phyloP scores from a whole-genome alignment of 1,140 invertebrate species.

The Plectrocnemia conspersa region DNA sequence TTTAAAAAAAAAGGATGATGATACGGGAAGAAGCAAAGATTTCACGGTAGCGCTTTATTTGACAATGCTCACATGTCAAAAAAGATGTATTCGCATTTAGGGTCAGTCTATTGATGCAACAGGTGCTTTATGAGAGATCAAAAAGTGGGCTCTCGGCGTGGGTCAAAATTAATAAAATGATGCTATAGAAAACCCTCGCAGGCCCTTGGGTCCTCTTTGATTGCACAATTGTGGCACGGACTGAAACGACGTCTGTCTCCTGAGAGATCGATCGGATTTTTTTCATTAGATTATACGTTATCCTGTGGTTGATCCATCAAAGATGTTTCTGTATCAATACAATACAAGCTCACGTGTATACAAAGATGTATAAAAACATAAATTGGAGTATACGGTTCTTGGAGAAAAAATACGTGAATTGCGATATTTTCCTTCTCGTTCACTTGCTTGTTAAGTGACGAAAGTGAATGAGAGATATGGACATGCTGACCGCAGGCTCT shows the following conservation, averaged over 20 bases:
- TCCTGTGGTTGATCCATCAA: constrained; percentile 9
- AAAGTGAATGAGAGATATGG: no score
- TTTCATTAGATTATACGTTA: not conserved
- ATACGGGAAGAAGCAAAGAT: no score
- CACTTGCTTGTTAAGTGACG: no score
- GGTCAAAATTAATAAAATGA: constrained; percentile 18
- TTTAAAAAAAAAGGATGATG: no score
- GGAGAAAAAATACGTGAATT: no score
- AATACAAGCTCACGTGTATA: no score
- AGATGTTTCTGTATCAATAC: no score
- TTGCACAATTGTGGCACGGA: constrained; percentile 13
- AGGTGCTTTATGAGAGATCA: constrained; percentile 12
- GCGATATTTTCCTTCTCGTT: no score
- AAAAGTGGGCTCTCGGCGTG: not conserved
- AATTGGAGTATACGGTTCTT: no score
- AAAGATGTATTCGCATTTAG: constrained; percentile 10
- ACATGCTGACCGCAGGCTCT: no score
- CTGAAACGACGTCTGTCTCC: not conserved
- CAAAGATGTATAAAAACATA: no score
- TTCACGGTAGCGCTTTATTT: no score
- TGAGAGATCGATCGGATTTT: constrained; percentile 15
- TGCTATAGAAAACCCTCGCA: not conserved
- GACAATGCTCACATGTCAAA: constrained; percentile 13
- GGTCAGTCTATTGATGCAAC: constrained; percentile 14
- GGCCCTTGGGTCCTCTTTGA: constrained; percentile 14